Conservation (phyloP, 2,888 invertebrate genomes). For the Drosophila rellima region DNA sequence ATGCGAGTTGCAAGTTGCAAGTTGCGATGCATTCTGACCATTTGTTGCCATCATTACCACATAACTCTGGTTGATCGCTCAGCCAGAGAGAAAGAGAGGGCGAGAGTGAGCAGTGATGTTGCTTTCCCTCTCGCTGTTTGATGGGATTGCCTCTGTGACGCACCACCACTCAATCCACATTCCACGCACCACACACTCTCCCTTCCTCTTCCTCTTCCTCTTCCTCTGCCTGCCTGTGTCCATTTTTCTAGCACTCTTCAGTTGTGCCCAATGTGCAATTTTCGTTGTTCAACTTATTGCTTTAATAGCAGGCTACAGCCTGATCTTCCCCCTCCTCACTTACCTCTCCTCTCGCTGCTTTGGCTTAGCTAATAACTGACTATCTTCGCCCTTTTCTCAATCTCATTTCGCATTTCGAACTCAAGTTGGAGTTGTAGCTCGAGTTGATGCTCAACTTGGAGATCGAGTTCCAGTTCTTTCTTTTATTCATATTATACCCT, state of each 20-base stretch:
- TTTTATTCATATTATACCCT: slow-evolving; percentile 17
- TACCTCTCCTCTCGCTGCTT: slow-evolving; percentile 6
- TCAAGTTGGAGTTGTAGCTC: slow-evolving; percentile 10
- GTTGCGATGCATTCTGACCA: slow-evolving; percentile 50
- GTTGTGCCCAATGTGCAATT: slow-evolving; percentile 54
- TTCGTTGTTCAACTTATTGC: slow-evolving; percentile 69
- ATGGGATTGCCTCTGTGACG: slow-evolving; percentile 42
- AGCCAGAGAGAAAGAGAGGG: too few species aligned
- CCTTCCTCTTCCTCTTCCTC: neutral
- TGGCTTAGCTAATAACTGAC: slow-evolving; percentile 59
- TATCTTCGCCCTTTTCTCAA: slow-evolving; percentile 64
- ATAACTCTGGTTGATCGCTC: slow-evolving; percentile 72
- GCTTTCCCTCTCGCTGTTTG: slow-evolving; percentile 9
- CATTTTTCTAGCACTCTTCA: slow-evolving; percentile 49
- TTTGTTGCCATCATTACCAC: slow-evolving; percentile 76
- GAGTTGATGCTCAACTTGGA: slow-evolving; percentile 2
- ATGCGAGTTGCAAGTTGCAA: slow-evolving; percentile 28
- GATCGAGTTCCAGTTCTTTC: slow-evolving; percentile 22
- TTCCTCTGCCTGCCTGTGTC: neutral
- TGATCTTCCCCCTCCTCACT: neutral
- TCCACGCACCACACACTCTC: slow-evolving; percentile 24
- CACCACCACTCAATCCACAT: slow-evolving; percentile 45
- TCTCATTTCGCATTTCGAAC: slow-evolving; percentile 50
- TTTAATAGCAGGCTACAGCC: slow-evolving; percentile 60
- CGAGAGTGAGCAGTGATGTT: slow-evolving; percentile 1